phyloP scores from a whole-genome alignment of 2,113 vertebrate genomes.

The Oreocharis arfaki region DNA sequence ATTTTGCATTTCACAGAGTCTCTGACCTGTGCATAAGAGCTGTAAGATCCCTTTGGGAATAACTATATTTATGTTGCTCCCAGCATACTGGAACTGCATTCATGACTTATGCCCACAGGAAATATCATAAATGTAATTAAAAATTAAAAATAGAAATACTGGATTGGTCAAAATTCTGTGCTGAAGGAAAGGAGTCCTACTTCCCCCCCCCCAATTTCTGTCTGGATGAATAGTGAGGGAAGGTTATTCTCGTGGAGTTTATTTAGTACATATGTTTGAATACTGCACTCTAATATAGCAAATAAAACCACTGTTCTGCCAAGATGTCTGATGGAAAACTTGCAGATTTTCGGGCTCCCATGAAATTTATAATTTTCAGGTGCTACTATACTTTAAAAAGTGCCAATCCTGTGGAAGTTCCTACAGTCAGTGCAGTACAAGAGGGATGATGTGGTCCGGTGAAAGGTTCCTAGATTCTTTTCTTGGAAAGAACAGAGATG shows the following conservation, averaged over 20 bases:
- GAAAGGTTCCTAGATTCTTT: neutral
- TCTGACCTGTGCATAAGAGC: slow-evolving; percentile 17
- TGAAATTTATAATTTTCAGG: neutral
- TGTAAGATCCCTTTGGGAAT: neutral
- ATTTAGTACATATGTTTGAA: neutral
- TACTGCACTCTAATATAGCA: neutral
- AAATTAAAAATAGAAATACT: slow-evolving; percentile 49
- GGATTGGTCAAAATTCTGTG: neutral
- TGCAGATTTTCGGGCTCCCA: neutral
- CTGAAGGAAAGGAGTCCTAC: neutral
- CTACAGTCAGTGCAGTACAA: neutral
- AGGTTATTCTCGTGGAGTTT: neutral
- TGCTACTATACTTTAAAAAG: neutral
- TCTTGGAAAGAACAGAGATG: neutral
- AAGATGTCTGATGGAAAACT: neutral
- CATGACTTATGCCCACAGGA: slow-evolving; percentile 20
- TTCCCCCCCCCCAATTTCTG: neutral
- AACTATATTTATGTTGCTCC: neutral
- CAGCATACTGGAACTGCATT: slow-evolving; percentile 3
- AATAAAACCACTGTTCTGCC: neutral
- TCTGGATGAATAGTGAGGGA: neutral
- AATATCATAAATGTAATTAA: slow-evolving; percentile 50
- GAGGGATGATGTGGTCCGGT: neutral
- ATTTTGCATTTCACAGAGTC: slow-evolving; percentile 8
- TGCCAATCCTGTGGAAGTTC: neutral